Evolutionary conservation across 1,140 invertebrate genomes (phyloP), one percentile per base, ranked within the genome.

Genomic region (Hylaeus volcanicus): DNA sequence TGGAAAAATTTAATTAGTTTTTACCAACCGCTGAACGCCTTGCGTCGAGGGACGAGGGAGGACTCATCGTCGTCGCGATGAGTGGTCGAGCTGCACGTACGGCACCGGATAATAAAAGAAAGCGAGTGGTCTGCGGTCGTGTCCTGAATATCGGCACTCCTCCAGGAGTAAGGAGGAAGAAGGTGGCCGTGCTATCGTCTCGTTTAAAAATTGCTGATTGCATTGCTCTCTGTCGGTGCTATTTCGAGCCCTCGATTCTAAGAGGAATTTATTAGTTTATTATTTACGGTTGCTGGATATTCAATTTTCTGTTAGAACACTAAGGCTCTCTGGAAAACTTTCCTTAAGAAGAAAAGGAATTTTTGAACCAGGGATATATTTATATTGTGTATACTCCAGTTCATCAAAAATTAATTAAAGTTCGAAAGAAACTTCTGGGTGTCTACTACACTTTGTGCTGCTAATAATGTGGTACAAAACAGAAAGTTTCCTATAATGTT

Each of bases 1-100:
- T 84, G 71, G 84, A 86, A 88, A 90, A 89, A 89, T 89, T 88
- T 91, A 91, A 92, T 92, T 92, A 90, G 82, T 86, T 91, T 89
- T 85, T 84, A 55, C 45, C 72, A 37, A 60, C 6, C 45, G 48
- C 63, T 58, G 61, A 66, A 72, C 48, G 11, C 37, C 2, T 39
- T 14, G 14, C 26, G 12, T 5, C 39, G 37, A n/a, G 48, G 37
- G 26, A 43, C 58, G 56, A 12, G 45, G 56, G 5, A 14, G 26
- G 26, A 53, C 12, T 45, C 65, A 53, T 68, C 65, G 70, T 48
- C n/a, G 51, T 39, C 48, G 48, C 51, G 37, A 53, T 60, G 71
- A 48, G 9, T 15, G 73, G 53, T 60, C 66, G 75, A 81, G 51
- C 58, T 26, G 72, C 81, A 83, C 86, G 78, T 84, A 83, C 75